Evolutionary conservation across 2,797 vertebrate genomes (phyloP).

Genomic region (Rhinophrynus dorsalis): DNA sequence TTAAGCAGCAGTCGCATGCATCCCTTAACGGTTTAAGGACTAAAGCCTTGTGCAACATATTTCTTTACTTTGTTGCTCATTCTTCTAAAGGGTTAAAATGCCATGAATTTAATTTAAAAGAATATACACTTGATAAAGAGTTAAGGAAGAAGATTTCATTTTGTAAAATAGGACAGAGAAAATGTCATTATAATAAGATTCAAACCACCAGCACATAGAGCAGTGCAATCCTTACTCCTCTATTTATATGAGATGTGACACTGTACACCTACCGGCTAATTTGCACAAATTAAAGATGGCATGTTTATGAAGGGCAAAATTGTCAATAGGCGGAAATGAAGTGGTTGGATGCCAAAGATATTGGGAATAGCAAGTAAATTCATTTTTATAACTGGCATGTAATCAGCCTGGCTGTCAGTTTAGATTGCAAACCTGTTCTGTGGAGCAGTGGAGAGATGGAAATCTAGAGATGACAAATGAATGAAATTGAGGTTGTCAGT

Average conservation of each 20-base stretch:
- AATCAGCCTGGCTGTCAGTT: constrained; percentile 75
- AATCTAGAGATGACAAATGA: constrained; percentile 73
- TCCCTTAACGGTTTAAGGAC: too few relatives aligned
- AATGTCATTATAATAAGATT: constrained; percentile 11
- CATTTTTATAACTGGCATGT: constrained; percentile 75
- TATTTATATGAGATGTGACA: constrained; percentile 61
- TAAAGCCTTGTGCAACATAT: too few relatives aligned
- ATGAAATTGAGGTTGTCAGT: constrained; percentile 70
- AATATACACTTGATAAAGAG: too few relatives aligned
- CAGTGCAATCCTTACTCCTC: constrained; percentile 56
- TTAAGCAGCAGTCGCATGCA: too few relatives aligned
- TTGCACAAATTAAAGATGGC: constrained; percentile 68
- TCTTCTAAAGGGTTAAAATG: too few relatives aligned
- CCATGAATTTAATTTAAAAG: too few relatives aligned
- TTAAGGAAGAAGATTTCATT: too few relatives aligned
- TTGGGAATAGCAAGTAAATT: constrained; percentile 66
- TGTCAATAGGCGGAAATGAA: constrained; percentile 64
- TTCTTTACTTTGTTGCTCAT: too few relatives aligned
- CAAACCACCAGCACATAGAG: background rate
- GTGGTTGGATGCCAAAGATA: constrained; percentile 63
- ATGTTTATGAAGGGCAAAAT: constrained; percentile 75
- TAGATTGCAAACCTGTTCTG: constrained; percentile 69
- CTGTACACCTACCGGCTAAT: constrained; percentile 64
- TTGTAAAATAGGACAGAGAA: background rate
- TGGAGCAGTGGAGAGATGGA: constrained; percentile 71